Percentiles rank a stretch among this genome's conserved stretches.
phyloP scores from a whole-genome alignment of 1,140 invertebrate genomes.

The Harlomillsia oculata region DNA sequence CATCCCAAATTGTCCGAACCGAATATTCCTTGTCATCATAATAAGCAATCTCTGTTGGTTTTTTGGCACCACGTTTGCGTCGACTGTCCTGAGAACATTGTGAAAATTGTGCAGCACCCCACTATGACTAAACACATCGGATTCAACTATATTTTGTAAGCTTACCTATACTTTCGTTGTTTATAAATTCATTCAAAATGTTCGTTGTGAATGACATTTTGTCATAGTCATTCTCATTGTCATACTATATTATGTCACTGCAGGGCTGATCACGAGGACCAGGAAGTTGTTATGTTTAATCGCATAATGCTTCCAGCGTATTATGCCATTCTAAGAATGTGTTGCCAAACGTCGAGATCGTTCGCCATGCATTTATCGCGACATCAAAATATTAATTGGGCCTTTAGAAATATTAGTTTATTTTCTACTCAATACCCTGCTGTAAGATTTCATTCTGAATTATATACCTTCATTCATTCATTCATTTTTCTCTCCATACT shows the following conservation, averaged over 20 bases:
- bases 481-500: no score
- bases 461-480: no score
- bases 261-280: conserved; percentile 87
- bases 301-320: conserved; percentile 88
- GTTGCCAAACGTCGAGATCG: conserved; percentile 71
- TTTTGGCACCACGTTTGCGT: conserved; percentile 87
- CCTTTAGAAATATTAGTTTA: conserved; percentile 89
- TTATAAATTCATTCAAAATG: background rate
- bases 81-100: conserved; percentile 85
- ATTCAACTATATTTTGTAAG: conserved; percentile 93
- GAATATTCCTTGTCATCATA: conserved; percentile 85
- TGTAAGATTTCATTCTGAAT: conserved; percentile 45
- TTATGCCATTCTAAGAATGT: conserved; percentile 77
- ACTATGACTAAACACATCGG: conserved; percentile 84
- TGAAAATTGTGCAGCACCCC: conserved; percentile 70
- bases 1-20: conserved; percentile 91
- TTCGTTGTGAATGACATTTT: background rate
- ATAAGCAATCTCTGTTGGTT: conserved; percentile 81
- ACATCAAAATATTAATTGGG: conserved; percentile 93
- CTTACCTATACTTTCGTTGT: conserved; percentile 30
- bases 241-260: no score
- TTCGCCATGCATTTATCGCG: conserved; percentile 76
- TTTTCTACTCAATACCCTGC: conserved; percentile 83
- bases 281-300: conserved; percentile 87
- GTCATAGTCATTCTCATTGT: conserved; percentile 34